Evolutionary conservation across 2,888 invertebrate species (phyloP).

Genomic region (Machimus rusticus): DNA sequence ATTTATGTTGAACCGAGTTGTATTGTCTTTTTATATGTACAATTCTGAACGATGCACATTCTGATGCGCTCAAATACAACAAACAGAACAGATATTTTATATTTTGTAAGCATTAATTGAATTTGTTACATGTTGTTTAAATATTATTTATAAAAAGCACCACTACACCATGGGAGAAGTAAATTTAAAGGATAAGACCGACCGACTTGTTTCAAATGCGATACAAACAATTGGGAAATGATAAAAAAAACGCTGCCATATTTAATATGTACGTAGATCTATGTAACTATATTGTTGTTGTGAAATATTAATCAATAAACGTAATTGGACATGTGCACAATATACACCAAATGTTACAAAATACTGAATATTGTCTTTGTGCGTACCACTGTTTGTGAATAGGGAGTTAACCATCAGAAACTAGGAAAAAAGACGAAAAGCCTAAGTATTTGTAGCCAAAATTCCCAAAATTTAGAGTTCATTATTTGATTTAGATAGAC

Average conservation of each 20-base stretch:
- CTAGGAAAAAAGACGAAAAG: neutral
- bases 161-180: neutral
- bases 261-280: constrained; percentile 33
- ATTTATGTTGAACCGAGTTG: constrained; percentile 26
- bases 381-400: neutral
- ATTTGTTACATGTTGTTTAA: constrained; percentile 27
- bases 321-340: constrained; percentile 25
- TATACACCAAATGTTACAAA: constrained; percentile 1
- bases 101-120: constrained; percentile 4
- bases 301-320: constrained; percentile 36
- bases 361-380: neutral
- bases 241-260: constrained; percentile 33
- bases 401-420: neutral
- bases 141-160: neutral
- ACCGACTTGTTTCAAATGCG: neutral
- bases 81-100: neutral
- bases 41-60: neutral
- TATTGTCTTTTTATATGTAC: constrained; percentile 27
- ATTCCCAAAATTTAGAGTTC: neutral
- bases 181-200: neutral
- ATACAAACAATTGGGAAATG: constrained; percentile 11
- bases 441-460: neutral
- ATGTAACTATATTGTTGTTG: constrained; percentile 37
- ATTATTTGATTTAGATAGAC: neutral
- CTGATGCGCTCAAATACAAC: constrained; percentile 30